Conservation (phyloP, 2,888 invertebrate genomes). For the Pelosia muscerda region DNA sequence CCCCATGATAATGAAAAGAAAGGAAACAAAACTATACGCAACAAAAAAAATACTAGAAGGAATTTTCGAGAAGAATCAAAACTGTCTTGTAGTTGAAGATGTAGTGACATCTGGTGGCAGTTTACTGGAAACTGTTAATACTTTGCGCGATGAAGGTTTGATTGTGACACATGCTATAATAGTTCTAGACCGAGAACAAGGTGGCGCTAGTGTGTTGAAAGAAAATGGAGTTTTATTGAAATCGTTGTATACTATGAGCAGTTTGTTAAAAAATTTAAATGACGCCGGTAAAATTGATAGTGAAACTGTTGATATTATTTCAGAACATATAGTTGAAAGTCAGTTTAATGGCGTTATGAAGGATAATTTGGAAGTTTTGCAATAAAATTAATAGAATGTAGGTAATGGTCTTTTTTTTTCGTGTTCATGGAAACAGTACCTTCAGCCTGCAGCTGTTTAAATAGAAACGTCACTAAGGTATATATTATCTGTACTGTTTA, state of each 20-base stretch:
- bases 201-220: constrained; percentile 91
- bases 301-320: constrained; percentile 73
- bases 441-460: no score
- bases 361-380: constrained; percentile 60
- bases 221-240: constrained; percentile 87
- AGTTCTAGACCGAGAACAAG: constrained; percentile 97
- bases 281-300: constrained; percentile 88
- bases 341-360: constrained; percentile 69
- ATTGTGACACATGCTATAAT: constrained; percentile 93
- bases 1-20: constrained; percentile 96
- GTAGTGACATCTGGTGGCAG: constrained; percentile 97
- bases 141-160: constrained; percentile 88
- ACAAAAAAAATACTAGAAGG: constrained; percentile 98
- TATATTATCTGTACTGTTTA: no score
- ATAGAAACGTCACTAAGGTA: no score
- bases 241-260: constrained; percentile 82
- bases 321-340: constrained; percentile 75
- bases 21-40: constrained; percentile 97
- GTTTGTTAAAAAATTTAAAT: constrained; percentile 88
- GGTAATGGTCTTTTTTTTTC: not conserved
- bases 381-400: not conserved
- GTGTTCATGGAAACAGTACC: no score
- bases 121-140: constrained; percentile 94
- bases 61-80: constrained; percentile 88
- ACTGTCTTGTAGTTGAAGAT: constrained; percentile 97